These are phyloP conservation scores for Meloidogyne exigua DNA, from an alignment of 1,140 invertebrate species.

Conservation along the genomic window DNA sequence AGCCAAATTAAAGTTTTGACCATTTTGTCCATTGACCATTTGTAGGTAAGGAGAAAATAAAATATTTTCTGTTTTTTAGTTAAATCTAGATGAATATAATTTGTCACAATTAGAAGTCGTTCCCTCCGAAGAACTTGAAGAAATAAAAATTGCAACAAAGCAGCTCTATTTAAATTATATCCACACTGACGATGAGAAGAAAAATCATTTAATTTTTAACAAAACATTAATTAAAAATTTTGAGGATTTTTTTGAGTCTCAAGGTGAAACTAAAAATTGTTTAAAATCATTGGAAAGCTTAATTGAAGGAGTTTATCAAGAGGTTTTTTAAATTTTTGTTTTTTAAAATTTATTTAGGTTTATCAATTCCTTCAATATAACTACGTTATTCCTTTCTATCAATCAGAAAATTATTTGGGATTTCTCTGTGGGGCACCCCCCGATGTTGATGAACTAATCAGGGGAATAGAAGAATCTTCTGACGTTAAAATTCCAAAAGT, in stretches of 20 bases:
- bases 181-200: conserved; percentile 8
- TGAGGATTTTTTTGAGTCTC: not conserved
- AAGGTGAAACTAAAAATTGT: not conserved
- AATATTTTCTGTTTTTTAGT: not conserved
- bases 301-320: conserved; percentile 34
- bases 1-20: too few species aligned
- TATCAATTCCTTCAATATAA: conserved; percentile 50
- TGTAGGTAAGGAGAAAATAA: too few species aligned
- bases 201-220: not conserved
- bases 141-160: conserved; percentile 47
- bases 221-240: not conserved
- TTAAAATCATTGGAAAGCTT: conserved; percentile 32
- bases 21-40: too few species aligned
- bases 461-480: not conserved
- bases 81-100: not conserved
- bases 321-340: conserved; percentile 8
- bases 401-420: conserved; percentile 46
- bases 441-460: conserved; percentile 45
- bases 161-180: conserved; percentile 43
- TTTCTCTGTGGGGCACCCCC: conserved; percentile 51
- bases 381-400: conserved; percentile 53
- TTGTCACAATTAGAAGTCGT: not conserved
- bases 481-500: not conserved
- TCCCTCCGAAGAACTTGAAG: conserved; percentile 3
- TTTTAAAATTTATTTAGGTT: conserved; percentile 23